phyloP scores from a whole-genome alignment of 1,140 invertebrate genomes.

The Lepidurus arcticus region DNA sequence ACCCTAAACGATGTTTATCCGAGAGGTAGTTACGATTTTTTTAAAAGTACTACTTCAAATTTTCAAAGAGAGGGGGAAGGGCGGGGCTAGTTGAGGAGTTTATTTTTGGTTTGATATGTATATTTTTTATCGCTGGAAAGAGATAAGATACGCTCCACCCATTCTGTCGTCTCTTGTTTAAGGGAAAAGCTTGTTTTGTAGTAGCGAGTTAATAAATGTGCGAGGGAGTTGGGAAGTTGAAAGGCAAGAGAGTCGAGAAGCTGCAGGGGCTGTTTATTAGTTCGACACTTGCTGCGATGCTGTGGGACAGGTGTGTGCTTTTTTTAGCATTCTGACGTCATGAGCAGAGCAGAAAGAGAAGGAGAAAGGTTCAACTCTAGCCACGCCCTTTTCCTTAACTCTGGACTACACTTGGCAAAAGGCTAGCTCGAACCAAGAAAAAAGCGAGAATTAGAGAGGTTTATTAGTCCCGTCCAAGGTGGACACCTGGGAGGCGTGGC shows the following conservation, averaged over 20 bases:
- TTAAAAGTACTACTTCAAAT: too few species aligned
- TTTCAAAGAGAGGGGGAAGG: too few species aligned
- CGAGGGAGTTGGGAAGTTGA: neutral
- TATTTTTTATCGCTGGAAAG: neutral
- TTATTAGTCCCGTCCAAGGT: neutral
- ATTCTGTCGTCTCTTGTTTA: neutral
- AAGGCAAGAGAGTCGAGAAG: neutral
- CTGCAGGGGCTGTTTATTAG: neutral
- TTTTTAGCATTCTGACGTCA: constrained; percentile 16
- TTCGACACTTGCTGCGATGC: constrained; percentile 23
- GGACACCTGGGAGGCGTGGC: neutral
- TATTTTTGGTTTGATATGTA: neutral
- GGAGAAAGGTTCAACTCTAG: neutral
- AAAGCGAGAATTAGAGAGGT: neutral
- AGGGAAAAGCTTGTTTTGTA: neutral
- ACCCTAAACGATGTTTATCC: neutral
- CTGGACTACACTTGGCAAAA: neutral
- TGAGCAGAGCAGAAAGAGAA: constrained; percentile 1
- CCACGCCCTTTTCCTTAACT: neutral
- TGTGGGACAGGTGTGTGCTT: constrained; percentile 26
- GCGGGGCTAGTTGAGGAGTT: neutral
- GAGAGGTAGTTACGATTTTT: neutral
- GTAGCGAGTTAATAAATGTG: neutral
- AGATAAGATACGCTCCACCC: neutral
- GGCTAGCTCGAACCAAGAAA: neutral